Evolutionary conservation across 2,797 vertebrate genomes (phyloP), one percentile per base, ranked within the genome.

Genomic region (Picus viridis): DNA sequence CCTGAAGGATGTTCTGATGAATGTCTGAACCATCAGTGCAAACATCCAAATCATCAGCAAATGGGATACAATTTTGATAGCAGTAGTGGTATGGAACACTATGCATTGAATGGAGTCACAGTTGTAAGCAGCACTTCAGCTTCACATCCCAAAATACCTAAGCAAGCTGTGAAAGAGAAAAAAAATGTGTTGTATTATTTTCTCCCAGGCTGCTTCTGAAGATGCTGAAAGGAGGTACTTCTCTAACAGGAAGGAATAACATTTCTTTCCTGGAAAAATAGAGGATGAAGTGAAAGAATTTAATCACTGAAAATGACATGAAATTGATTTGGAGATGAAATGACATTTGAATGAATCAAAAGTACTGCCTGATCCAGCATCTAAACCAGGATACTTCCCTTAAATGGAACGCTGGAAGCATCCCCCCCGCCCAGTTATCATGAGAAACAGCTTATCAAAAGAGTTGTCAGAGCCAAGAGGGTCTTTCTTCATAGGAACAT

Each of bases 111-210:
- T 76, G 32, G 73, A 93, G 61, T 84, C 81, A 53, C 53, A 79
- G 53, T 68, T 1, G 0, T 79, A 86, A 82, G 81, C n/a, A 88
- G 61, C 62, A 32, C 83, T 67, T 58, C 30, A 91, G 30, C 36
- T 79, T 92, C 41, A 30, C 71, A 77, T 57, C 62, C 62, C 74
- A 62, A 73, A 91, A 82, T 67, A 94, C 61, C 20, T 53, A 43
- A 78, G 64, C 80, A 91, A 93, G 64, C 54, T 94, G 92, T 64
- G 92, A 95, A 88, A 58, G 41, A 39, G 69, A 92, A 89, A 92
- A 73, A 30, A 93, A 67, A 30, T 3, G 18, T 86, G 70, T 83
- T 86, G 41, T 17, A 79, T 90, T 95, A 90, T 94, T 92, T 88
- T 93, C 71, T 91, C 74, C 30, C 54, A 79, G 73, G 57, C 68